phyloP scores from a whole-genome alignment of 2,888 invertebrate genomes.

The Cantharis rufa region DNA sequence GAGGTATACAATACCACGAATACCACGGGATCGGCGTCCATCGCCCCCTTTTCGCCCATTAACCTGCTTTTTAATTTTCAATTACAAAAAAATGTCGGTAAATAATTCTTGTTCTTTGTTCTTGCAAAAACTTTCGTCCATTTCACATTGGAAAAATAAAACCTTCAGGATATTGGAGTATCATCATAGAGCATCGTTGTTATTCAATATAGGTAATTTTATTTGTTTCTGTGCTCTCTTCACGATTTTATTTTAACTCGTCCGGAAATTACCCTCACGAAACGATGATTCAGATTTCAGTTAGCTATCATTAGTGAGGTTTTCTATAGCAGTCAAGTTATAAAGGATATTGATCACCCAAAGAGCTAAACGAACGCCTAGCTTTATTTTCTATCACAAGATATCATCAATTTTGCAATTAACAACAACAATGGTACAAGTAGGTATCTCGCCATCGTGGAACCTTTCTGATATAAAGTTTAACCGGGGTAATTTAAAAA shows the following conservation, averaged over 20 bases:
- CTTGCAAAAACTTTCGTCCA: no score
- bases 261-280: neutral
- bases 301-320: neutral
- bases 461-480: neutral
- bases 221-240: no score
- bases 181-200: no score
- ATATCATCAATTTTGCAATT: neutral
- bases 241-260: neutral
- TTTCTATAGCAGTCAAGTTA: neutral
- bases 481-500: neutral
- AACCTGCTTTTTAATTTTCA: no score
- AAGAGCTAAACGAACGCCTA: neutral
- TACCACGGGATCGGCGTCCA: no score
- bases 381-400: neutral
- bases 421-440: neutral
- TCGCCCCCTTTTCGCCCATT: no score
- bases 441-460: neutral
- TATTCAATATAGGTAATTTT: neutral
- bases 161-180: no score
- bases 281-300: neutral
- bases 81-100: no score
- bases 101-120: no score
- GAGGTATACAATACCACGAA: no score
- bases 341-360: neutral
- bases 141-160: no score